These are phyloP conservation scores for Celastrina argiolus DNA, from an alignment of 2,888 invertebrate species.

Conservation along the genomic window DNA sequence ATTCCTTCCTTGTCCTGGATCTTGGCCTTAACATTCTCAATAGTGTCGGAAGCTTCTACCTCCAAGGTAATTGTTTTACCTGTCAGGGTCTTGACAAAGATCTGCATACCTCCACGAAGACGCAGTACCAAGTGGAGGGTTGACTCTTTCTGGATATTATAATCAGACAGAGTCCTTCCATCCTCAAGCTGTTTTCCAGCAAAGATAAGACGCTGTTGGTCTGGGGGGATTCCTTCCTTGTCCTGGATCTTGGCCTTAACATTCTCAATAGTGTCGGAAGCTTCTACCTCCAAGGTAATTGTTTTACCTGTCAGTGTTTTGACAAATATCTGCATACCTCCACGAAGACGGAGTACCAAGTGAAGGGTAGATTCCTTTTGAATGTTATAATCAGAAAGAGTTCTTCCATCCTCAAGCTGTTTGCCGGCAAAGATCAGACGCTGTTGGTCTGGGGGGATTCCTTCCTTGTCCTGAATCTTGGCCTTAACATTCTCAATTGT, in stretches of 20 bases:
- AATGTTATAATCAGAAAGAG: slow-evolving; percentile 42
- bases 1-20: slow-evolving; percentile 65
- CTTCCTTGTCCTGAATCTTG: slow-evolving; percentile 90
- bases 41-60: slow-evolving; percentile 58
- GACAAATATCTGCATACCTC: slow-evolving; percentile 53
- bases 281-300: slow-evolving; percentile 55
- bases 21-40: slow-evolving; percentile 62
- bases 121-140: slow-evolving; percentile 55
- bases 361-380: slow-evolving; percentile 43
- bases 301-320: slow-evolving; percentile 53
- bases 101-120: slow-evolving; percentile 61
- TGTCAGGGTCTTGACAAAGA: slow-evolving; percentile 60
- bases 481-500: slow-evolving; percentile 93
- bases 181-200: slow-evolving; percentile 60
- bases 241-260: slow-evolving; percentile 62
- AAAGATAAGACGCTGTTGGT: slow-evolving; percentile 58
- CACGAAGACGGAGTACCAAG: slow-evolving; percentile 40
- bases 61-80: slow-evolving; percentile 62
- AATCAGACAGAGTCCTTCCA: slow-evolving; percentile 56
- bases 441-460: slow-evolving; percentile 86
- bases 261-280: slow-evolving; percentile 60
- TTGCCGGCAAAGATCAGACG: slow-evolving; percentile 43
- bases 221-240: slow-evolving; percentile 60
- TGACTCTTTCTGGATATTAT: slow-evolving; percentile 61
- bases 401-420: slow-evolving; percentile 42